Percentiles rank a stretch among this genome's conserved stretches.
Evolutionary conservation across 2,888 invertebrate genomes (phyloP).

Genomic region (Agrypnus murinus): DNA sequence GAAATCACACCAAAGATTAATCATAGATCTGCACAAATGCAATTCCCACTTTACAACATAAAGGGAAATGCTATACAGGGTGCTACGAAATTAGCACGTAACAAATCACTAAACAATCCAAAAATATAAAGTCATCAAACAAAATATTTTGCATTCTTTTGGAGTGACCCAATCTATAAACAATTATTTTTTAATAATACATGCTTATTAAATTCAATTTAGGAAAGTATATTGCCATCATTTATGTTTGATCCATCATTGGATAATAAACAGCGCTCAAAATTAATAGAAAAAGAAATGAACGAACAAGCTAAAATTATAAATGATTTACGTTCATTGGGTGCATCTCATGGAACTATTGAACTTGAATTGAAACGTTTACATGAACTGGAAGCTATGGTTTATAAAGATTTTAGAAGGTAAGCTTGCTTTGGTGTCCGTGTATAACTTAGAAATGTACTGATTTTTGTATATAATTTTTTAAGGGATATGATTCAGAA

Average conservation of each 20-base stretch:
- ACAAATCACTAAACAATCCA: too few species aligned
- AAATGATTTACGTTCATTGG: constrained; percentile 88
- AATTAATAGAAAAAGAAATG: constrained; percentile 97
- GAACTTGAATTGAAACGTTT: constrained; percentile 94
- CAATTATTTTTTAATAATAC: constrained; percentile 20
- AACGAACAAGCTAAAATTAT: constrained; percentile 97
- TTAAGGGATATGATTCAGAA: constrained; percentile 93
- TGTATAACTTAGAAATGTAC: constrained; percentile 12
- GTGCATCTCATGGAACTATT: constrained; percentile 92
- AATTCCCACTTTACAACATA: too few species aligned
- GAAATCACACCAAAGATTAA: too few species aligned
- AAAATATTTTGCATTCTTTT: too few species aligned
- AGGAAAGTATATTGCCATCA: constrained; percentile 86
- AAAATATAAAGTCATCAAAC: too few species aligned
- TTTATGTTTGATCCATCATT: constrained; percentile 88
- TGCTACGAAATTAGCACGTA: too few species aligned
- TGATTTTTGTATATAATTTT: not conserved
- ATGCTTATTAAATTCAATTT: constrained; percentile 28
- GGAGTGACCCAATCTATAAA: too few species aligned
- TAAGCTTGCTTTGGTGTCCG: too few species aligned
- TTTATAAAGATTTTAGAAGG: constrained; percentile 93
- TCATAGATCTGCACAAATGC: too few species aligned
- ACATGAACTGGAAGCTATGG: constrained; percentile 93
- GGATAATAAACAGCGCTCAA: constrained; percentile 89
- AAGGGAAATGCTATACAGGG: too few species aligned